phyloP scores from a whole-genome alignment of 1,140 invertebrate species.

The Ceratosolen solmsi region DNA sequence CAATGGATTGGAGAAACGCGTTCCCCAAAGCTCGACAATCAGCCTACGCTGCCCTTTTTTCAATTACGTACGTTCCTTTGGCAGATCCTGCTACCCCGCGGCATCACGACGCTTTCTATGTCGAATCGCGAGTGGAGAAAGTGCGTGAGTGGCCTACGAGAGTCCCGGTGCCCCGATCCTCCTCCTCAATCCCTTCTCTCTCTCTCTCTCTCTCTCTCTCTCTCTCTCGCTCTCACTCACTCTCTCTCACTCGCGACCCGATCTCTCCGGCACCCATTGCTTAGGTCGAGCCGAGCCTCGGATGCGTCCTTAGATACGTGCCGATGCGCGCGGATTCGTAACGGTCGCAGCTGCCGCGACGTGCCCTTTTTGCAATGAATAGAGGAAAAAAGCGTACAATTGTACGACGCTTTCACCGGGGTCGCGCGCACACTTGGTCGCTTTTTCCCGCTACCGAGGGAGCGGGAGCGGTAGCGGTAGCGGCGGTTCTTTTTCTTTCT shows the following conservation, averaged over 20 bases:
- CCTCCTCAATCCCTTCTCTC: slow-evolving; percentile 66
- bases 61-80: no score
- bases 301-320: slow-evolving; percentile 71
- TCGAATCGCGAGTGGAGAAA: no score
- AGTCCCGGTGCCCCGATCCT: no score
- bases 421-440: background rate
- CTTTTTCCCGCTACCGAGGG: background rate
- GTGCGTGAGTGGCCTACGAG: no score
- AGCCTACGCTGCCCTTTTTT: no score
- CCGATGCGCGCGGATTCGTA: slow-evolving; percentile 60
- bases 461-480: background rate
- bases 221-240: slow-evolving; percentile 4
- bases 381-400: background rate
- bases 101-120: no score
- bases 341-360: slow-evolving; percentile 67
- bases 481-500: background rate
- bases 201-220: slow-evolving; percentile 41
- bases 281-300: background rate
- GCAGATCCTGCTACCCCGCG: no score
- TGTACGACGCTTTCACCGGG: background rate
- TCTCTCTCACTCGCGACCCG: background rate
- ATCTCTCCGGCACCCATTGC: background rate
- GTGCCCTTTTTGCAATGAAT: slow-evolving; percentile 1
- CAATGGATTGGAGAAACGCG: no score
- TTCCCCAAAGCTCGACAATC: no score